These are phyloP conservation scores for Bubalus kerabau DNA, from an alignment of 2,113 vertebrate species.

Conservation along the genomic window DNA sequence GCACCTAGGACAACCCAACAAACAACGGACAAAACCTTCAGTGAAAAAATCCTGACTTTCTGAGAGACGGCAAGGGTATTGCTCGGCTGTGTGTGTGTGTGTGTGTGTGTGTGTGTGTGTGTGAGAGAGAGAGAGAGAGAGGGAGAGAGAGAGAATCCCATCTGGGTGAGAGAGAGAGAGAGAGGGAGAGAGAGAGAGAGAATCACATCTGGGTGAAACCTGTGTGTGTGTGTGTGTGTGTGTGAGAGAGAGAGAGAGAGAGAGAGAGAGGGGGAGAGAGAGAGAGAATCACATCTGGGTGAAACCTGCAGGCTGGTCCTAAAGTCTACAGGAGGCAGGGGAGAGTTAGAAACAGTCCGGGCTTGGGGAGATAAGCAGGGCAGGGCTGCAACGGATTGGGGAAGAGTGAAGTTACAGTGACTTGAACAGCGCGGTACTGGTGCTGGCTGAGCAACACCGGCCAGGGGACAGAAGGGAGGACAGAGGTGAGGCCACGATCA, in stretches of 20 bases:
- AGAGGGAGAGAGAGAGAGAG: no score
- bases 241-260: no score
- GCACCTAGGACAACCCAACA: neutral
- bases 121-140: no score
- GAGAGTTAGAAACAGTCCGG: neutral
- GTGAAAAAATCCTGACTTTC: neutral
- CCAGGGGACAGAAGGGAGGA: neutral
- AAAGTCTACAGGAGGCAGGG: neutral
- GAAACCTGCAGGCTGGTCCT: neutral
- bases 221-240: neutral
- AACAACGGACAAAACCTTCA: no score
- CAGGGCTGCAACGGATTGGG: neutral
- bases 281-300: neutral
- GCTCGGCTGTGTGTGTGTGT: rapidly evolving
- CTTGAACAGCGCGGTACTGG: rapidly evolving
- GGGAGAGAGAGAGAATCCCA: no score
- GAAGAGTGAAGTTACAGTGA: neutral
- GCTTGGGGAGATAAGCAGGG: neutral
- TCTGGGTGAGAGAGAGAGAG: no score
- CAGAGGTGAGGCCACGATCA: neutral
- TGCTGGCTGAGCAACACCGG: neutral
- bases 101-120: neutral
- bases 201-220: no score
- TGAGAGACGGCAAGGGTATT: neutral
- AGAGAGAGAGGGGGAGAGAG: neutral